Evolutionary conservation across 2,113 vertebrate genomes (phyloP).

Genomic region (Symphodus melops): DNA sequence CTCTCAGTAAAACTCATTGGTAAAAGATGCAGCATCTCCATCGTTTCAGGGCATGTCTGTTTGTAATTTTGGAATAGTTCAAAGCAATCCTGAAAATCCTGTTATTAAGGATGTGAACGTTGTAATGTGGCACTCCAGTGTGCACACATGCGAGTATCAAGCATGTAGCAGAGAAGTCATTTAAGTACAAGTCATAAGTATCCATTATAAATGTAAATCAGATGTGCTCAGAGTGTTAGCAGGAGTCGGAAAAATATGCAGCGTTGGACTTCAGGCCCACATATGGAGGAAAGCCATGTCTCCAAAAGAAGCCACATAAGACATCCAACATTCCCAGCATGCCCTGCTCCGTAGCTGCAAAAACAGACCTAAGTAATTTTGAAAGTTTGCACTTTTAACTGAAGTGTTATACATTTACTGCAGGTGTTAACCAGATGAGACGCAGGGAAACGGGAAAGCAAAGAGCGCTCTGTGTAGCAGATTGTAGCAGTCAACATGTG

Average conservation of each 20-base stretch:
- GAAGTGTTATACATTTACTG: conserved; percentile 32
- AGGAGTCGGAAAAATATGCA: conserved; percentile 6
- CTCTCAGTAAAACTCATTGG: conserved; percentile 29
- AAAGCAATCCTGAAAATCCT: conserved; percentile 36
- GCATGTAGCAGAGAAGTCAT: conserved; percentile 20
- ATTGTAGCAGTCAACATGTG: conserved; percentile 36
- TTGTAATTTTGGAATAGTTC: conserved; percentile 40
- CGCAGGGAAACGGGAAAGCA: conserved; percentile 45
- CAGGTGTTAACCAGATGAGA: conserved; percentile 52
- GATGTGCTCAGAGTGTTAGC: conserved; percentile 36
- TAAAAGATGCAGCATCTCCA: conserved; percentile 14
- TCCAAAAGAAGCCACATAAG: conserved; percentile 45
- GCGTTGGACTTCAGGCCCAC: conserved; percentile 32
- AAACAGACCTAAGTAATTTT: conserved; percentile 37
- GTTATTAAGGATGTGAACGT: conserved; percentile 35
- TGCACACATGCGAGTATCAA: conserved; percentile 19
- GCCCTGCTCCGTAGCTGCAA: conserved; percentile 29
- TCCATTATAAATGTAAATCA: conserved; percentile 54
- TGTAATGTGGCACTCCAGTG: conserved; percentile 6
- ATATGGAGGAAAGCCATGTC: conserved; percentile 52
- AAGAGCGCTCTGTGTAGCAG: conserved; percentile 47
- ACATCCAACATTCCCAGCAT: conserved; percentile 42
- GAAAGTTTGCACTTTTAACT: conserved; percentile 33
- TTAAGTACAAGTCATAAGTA: conserved; percentile 30
- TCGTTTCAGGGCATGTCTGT: conserved; percentile 35